Percentiles rank a stretch among this genome's conserved stretches.
Evolutionary conservation across 2,797 vertebrate genomes (phyloP).

Genomic region (Clarias laeviceps): DNA sequence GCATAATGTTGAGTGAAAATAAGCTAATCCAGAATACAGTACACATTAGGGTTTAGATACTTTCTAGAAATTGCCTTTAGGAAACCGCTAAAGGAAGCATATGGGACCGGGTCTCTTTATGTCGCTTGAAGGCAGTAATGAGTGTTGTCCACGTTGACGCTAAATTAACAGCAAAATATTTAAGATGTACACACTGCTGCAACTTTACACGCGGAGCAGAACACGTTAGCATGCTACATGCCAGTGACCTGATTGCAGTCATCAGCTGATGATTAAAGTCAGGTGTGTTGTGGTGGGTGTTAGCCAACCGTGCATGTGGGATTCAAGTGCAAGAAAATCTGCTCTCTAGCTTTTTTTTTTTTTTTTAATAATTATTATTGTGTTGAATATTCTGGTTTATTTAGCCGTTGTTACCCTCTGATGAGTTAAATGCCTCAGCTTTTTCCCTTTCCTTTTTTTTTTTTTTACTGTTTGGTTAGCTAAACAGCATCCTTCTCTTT

Average conservation of each 20-base stretch:
- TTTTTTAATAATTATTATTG: neutral
- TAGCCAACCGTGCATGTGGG: neutral
- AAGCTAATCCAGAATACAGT: neutral
- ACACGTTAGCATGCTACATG: neutral
- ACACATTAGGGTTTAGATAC: neutral
- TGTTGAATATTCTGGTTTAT: neutral
- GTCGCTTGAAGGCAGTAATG: neutral
- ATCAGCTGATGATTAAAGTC: conserved; percentile 2
- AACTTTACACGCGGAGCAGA: neutral
- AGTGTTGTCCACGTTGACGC: neutral
- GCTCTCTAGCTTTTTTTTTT: neutral
- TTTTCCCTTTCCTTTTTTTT: neutral
- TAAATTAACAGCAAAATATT: neutral
- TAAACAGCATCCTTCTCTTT: neutral
- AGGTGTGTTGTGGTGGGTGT: neutral
- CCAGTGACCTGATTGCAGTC: neutral
- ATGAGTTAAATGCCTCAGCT: neutral
- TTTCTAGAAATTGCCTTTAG: neutral
- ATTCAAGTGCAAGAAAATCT: conserved; percentile 1
- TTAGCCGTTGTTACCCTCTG: neutral
- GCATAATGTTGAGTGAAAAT: neutral
- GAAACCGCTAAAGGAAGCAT: neutral
- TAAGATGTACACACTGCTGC: neutral
- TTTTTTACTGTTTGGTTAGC: neutral
- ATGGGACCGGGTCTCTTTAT: neutral